Evolutionary conservation across 2,113 vertebrate genomes (phyloP), one percentile per base, ranked within the genome.

Genomic region (Salvelinus namaycush): DNA sequence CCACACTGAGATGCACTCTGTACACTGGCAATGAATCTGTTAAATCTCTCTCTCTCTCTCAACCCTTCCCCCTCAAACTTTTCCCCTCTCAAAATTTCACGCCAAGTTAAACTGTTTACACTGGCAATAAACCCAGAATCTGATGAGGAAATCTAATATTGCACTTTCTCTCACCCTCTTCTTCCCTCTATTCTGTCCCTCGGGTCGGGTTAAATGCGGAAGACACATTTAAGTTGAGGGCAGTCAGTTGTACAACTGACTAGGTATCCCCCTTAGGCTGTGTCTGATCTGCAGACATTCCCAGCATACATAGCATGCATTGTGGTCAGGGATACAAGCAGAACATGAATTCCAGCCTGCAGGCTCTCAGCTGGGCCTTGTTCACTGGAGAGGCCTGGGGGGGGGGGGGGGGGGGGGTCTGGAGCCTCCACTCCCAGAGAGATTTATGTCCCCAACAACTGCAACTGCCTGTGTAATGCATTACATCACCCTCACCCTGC

Each of bases 231-330:
- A 34, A 34, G 31, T 5, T 34, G 31, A 34, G 1, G 31, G 31
- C 31, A 34, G 31, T 34, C 31, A 34, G 31, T 34, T 34, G 31
- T 6, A 34, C 31, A 34, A 34, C 31, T 34, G 31, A 34, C 5
- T 34, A 6, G 31, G 31, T 34, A 6, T 34, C 5, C 5, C 31
- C 5, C 5, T 34, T 18, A 68, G 16, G 27, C 27, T 26, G 26
- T 27, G 27, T 68, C 24, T 29, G 65, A 68, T 13, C 5, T 68
- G 65, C 65, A 34, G 65, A 29, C 65, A 68, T 68, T 68, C 65
- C 24, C 24, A 31, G 27, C 65, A 68, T 34, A 34, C 31, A 1
- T 34, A 34, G 31, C 31, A 34, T 34, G 12, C 66, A 68, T 18
- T 26, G 66, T 12, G 26, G 66, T 16, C 66, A 68, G 66, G 66